These are phyloP conservation scores for Scaptomyza hsui DNA, from an alignment of 1,140 invertebrate genomes.

Conservation along the genomic window DNA sequence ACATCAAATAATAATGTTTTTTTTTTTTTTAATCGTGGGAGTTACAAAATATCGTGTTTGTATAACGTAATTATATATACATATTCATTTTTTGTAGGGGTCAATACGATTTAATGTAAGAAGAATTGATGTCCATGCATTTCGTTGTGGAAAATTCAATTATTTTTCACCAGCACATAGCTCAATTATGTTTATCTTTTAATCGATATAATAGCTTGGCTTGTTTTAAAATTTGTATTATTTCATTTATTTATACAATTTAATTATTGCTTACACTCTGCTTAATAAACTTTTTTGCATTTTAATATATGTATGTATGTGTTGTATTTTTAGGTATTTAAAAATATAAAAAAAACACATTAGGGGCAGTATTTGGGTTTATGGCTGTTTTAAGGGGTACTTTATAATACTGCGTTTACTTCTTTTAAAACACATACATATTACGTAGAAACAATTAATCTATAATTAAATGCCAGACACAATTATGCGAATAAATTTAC, in stretches of 20 bases:
- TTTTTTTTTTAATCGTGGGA: not conserved
- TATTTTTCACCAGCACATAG: not conserved
- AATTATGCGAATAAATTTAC: not conserved
- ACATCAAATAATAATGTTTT: too few relatives aligned
- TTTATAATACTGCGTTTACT: conserved; percentile 28
- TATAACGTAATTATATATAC: not conserved
- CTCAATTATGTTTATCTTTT: not conserved
- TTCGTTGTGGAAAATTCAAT: not conserved
- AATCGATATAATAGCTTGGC: not conserved
- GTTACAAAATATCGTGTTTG: not conserved
- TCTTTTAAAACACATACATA: not conserved
- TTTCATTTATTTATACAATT: conserved; percentile 32
- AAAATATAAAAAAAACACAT: conserved; percentile 8
- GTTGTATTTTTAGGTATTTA: not conserved
- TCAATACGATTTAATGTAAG: not conserved
- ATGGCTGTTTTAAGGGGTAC: not conserved
- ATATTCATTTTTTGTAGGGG: not conserved
- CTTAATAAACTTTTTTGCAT: not conserved
- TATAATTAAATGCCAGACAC: conserved; percentile 28
- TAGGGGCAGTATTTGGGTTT: not conserved
- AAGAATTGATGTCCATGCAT: not conserved
- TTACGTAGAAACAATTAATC: conserved; percentile 17
- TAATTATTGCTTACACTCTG: conserved; percentile 1
- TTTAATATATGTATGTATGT: not conserved
- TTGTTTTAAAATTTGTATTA: conserved; percentile 10